Conservation (phyloP, 2,797 vertebrate genomes). For the Trematomus bernacchii region DNA sequence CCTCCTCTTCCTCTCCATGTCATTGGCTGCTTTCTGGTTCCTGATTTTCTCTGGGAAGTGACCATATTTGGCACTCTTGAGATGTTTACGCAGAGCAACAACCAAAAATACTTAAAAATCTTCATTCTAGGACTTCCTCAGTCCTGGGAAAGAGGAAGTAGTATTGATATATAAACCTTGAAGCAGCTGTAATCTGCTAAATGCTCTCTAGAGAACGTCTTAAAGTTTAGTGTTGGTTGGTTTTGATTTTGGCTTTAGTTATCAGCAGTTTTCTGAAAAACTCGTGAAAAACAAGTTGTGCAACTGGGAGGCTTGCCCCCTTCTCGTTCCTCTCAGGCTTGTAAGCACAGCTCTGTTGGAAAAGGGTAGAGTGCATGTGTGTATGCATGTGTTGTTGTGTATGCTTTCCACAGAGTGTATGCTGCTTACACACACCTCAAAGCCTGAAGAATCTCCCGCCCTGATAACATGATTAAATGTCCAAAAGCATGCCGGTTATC, state of each 20-base stretch:
- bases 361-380: no score
- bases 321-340: no score
- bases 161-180: slow-evolving; percentile 49
- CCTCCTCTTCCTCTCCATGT: slow-evolving; percentile 41
- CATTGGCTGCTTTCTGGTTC: slow-evolving; percentile 65
- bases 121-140: slow-evolving; percentile 58
- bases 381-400: no score
- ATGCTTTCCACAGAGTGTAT: no score
- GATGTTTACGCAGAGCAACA: slow-evolving; percentile 62
- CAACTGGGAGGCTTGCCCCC: no score
- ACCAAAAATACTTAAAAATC: slow-evolving; percentile 71
- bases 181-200: slow-evolving; percentile 25
- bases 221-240: slow-evolving; percentile 40
- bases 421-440: no score
- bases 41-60: slow-evolving; percentile 73
- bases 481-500: no score
- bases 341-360: no score
- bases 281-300: slow-evolving; percentile 62
- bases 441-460: no score
- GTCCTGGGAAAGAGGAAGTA: slow-evolving; percentile 40
- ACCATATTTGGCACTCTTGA: slow-evolving; percentile 77
- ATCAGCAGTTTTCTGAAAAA: slow-evolving; percentile 68
- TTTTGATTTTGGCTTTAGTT: slow-evolving; percentile 54
- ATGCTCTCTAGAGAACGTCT: slow-evolving; percentile 37
- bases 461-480: no score